Evolutionary conservation across 1,140 invertebrate species (phyloP).

Genomic region (Hylaeus anthracinus): DNA sequence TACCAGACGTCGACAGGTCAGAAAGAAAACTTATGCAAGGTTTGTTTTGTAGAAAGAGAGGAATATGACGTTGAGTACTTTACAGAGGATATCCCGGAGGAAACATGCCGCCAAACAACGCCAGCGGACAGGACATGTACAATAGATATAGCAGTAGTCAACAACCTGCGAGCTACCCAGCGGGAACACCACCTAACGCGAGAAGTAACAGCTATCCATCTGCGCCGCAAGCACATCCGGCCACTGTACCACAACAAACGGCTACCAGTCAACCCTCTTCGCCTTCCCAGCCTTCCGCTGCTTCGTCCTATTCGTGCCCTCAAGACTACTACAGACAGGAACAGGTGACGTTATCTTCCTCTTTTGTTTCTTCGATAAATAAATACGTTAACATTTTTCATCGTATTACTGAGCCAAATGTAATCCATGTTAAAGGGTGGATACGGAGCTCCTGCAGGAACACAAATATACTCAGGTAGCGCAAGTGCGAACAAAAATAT

Average conservation of each 20-base stretch:
- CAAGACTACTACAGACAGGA: constrained; percentile 80
- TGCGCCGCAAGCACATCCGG: constrained; percentile 74
- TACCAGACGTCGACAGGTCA: constrained; percentile 86
- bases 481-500: constrained; percentile 83
- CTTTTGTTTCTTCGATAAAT: background rate
- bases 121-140: constrained; percentile 77
- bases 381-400: background rate
- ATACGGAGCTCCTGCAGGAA: constrained; percentile 73
- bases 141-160: constrained; percentile 77
- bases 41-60: background rate
- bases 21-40: constrained; percentile 16
- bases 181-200: constrained; percentile 70
- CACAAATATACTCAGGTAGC: constrained; percentile 74
- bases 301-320: constrained; percentile 76
- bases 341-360: constrained; percentile 65
- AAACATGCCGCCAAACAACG: constrained; percentile 76
- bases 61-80: constrained; percentile 20
- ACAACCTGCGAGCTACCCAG: constrained; percentile 72
- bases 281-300: constrained; percentile 73
- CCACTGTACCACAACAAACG: constrained; percentile 71
- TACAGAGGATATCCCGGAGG: constrained; percentile 77
- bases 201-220: constrained; percentile 75
- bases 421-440: constrained; percentile 59
- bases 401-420: background rate
- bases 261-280: constrained; percentile 73